Conservation (phyloP, 2,888 invertebrate species). For the Leptopterna dolabrata region DNA sequence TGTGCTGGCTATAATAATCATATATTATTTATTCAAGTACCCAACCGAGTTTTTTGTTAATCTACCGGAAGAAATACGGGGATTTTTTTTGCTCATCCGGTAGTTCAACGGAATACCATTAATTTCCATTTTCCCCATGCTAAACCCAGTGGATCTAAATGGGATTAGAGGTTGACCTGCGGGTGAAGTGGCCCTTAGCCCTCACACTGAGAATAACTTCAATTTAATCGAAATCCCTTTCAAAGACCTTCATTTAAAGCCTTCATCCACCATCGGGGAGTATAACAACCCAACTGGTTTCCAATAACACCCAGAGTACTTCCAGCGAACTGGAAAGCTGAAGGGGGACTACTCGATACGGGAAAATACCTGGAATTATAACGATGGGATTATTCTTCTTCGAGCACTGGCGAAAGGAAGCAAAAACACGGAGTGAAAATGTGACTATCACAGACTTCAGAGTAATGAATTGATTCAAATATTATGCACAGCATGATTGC, state of each 20-base stretch:
- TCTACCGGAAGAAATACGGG: no score
- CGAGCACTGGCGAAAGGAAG: no score
- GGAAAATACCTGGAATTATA: not conserved
- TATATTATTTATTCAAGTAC: no score
- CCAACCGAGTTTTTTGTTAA: no score
- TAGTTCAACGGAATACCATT: no score
- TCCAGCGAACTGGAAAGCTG: not conserved
- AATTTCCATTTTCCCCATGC: not conserved
- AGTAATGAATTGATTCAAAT: no score
- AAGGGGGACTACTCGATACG: not conserved
- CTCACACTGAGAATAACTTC: not conserved
- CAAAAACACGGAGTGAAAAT: no score
- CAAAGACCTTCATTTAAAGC: not conserved
- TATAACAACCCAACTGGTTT: not conserved
- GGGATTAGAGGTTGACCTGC: not conserved
- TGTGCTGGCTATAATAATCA: no score
- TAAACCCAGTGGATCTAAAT: not conserved
- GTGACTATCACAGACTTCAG: no score
- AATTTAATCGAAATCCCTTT: slow-evolving; percentile 2
- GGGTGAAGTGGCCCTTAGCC: not conserved
- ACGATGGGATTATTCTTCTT: not conserved
- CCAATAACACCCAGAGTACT: not conserved
- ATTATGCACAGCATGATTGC: no score
- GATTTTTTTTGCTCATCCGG: no score
- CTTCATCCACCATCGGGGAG: not conserved